Evolutionary conservation across 2,113 vertebrate species (phyloP).

Genomic region (Leiothrix lutea): DNA sequence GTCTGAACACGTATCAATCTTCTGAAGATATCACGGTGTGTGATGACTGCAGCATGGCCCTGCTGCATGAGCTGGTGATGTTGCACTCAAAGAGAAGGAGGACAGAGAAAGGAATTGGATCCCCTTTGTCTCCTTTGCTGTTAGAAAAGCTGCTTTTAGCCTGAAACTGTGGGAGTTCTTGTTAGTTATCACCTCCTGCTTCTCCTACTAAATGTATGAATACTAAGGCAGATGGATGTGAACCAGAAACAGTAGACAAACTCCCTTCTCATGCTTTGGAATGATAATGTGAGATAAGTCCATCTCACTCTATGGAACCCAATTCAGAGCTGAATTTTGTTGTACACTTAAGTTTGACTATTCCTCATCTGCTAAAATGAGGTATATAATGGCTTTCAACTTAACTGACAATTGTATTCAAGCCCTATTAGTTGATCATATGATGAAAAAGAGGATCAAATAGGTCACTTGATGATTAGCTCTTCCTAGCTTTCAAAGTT

Average conservation of each 20-base stretch:
- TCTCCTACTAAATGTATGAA: neutral
- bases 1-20: neutral
- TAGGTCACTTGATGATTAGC: neutral
- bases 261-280: neutral
- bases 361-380: neutral
- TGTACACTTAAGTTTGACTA: neutral
- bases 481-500: neutral
- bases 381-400: neutral
- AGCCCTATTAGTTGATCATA: neutral
- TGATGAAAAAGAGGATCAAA: neutral
- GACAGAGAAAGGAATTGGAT: neutral
- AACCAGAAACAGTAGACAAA: neutral
- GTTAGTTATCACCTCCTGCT: neutral
- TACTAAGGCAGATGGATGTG: neutral
- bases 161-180: neutral
- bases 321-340: neutral
- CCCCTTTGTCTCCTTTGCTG: neutral
- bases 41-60: neutral
- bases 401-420: neutral
- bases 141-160: neutral
- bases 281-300: neutral
- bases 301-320: neutral
- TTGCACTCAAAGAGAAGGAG: neutral
- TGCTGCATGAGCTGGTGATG: neutral
- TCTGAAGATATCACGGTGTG: fast-evolving